Base-by-base conservation (phyloP, 2,888 invertebrate genomes). In the Chloroclysta siterata region DNA sequence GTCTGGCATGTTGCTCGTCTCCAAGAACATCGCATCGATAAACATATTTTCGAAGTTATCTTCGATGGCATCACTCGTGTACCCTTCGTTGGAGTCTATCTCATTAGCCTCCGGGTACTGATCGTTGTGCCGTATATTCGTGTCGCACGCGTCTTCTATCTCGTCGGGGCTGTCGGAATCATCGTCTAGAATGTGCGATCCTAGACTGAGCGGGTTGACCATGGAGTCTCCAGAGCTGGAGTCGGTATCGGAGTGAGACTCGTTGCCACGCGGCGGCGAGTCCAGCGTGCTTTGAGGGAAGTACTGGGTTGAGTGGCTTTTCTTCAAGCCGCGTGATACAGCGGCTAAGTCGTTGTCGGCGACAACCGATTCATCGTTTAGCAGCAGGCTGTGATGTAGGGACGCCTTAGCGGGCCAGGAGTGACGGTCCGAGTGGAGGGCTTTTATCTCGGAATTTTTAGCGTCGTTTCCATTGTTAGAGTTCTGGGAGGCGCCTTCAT, bases 101-200 rank as follows among this genome's bases (percentile, higher is more conserved):
- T 90, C 89, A 36, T 76, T 85, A 0, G 88, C 89, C 57, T 91
- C 91, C 0, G 91, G 91, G 60, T 90, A 91, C 1, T 85, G 82
- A 60, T 91, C 89, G 67, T 91, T 91, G 67, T 90, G 90, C 0
- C 83, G 85, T n/a, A 90, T 90, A 64, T 91, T 91, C 0, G 91
- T 91, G 53, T 91, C 91, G 65, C 82, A 88, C 48, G 80, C 79
- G 6, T 76, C 77, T 14, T 60, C 56, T 4, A 79, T 77, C 4
- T 74, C 71, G 1, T 75, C 61, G 0, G 56, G 64, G 1, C 55
- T 55, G 15, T 76, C 80, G 1, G 61, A 58, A n/a, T 65, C 41
- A 0, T 72, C 78, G 4, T 79, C 80, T 0, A 76, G 76, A 0
- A 81, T 75, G 0, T 76, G 74, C 0, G 80, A 77, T 10, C 78